Evolutionary conservation across 2,113 vertebrate genomes (phyloP), one percentile per base, ranked within the genome.

Genomic region (Rhea pennata): DNA sequence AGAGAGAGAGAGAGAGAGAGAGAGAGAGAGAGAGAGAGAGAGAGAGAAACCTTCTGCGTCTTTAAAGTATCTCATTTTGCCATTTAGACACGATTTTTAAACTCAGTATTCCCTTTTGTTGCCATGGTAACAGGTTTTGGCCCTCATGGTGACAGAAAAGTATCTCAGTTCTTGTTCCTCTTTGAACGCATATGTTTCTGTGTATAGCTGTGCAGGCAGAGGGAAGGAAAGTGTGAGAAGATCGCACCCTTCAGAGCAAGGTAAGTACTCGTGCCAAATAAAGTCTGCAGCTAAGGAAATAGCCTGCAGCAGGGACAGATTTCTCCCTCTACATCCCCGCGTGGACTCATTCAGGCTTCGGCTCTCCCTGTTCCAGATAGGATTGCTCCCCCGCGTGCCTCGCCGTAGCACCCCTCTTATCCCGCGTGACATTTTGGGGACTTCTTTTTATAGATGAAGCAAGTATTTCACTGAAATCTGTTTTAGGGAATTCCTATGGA

Each of bases 61-160:
- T 98, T 98, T 97, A 95, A 97, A 97, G 96, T 98, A 95, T 97
- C 95, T 97, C 73, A 87, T 97, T 97, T 98, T 98, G 95, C 97
- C 95, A 98, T 97, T 97, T 97, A 95, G 94, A 97, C 96, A 93
- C 94, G 97, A 97, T 98, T 98, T 97, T 98, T 96, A 97, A 98
- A 97, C 96, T 97, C 96, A 94, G 86, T 69, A 91, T 92, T 95
- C 95, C 93, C 96, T 90, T 95, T 95, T 79, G 98, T 98, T 98
- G 93, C 97, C 75, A 98, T 97, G 95, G 98, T 93, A 97, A 98
- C 98, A 14, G 91, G 67, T 97, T 96, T 97, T 97, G 97, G 97
- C 95, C 98, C 97, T 98, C 95, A 58, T 81, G 90, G 96, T 98
- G 97, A 97, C 96, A 97, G 97, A 93, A 97, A 97, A 98, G 97